Base-by-base conservation (phyloP, 37 sponge, comb jelly and placozoan genomes). In the Ianthella basta region DNA sequence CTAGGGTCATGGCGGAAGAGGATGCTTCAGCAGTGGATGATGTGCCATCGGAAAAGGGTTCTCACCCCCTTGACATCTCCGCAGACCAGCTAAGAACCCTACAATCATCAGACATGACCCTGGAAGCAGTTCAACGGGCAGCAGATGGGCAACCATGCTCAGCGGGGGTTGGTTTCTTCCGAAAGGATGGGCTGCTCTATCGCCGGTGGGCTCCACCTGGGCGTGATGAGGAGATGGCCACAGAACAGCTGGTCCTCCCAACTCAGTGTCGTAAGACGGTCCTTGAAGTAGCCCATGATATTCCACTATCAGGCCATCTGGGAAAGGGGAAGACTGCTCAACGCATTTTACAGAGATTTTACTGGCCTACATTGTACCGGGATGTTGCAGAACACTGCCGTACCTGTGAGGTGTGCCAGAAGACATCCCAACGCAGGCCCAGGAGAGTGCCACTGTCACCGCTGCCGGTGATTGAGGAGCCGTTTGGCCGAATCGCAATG, bases 101-200 rank as follows among this genome's bases (percentile, higher is more conserved):
- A 20, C 61, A 57, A 35, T 32, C 60, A 57, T 19, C 82, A 30
- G 82, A 81, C 63, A 25, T 38, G 32, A 37, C 82, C 25, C 25
- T 25, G 60, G 82, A 81, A 27, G 18, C 37, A n/a, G 29, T 73
- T 6, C 3, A 6, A 32, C n/a, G 10, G 6, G 38, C 37, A n/a
- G 37, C 6, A 30, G 72, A n/a, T 69, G 72, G 72, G 20, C 72
- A 69, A 29, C 15, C 29, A 16, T 69, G 15, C 29, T 23, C 29
- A 16, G 60, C 60, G 18, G 66, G 66, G 8, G 66, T 39, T 38
- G 41, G 41, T 30, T 78, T 38, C 55, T 78, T 40, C 50, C 18
- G 37, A 34, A 39, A 37, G 24, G 44, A 78, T 38, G 79, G 82
- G n/a, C 63, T 81, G 61, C 82, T 60, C 1, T 81, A 81, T 59